Evolutionary conservation across 2,113 vertebrate genomes (phyloP).

Genomic region (Pholis gunnellus): DNA sequence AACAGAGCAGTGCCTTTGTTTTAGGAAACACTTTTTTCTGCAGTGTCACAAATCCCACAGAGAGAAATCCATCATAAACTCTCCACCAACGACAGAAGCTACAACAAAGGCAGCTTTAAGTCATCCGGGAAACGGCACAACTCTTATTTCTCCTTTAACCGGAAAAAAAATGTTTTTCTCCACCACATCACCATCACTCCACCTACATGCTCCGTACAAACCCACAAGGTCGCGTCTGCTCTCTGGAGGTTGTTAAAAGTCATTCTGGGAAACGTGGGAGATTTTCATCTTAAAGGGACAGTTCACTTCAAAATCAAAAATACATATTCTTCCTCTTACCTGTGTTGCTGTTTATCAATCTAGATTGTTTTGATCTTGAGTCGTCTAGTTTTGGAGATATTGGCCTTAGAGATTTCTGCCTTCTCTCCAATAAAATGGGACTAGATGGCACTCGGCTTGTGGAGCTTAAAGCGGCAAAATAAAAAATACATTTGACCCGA

Average conservation of each 20-base stretch:
- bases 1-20: not conserved
- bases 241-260: slow-evolving; percentile 51
- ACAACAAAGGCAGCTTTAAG: slow-evolving; percentile 1
- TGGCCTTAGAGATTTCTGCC: no score
- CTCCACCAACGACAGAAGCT: not conserved
- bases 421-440: not conserved
- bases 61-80: slow-evolving; percentile 22
- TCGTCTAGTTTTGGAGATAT: no score
- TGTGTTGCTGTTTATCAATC: not conserved
- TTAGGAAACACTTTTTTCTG: not conserved
- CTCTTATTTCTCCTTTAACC: slow-evolving; percentile 4
- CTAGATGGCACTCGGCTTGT: no score
- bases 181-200: slow-evolving; percentile 23
- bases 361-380: no score
- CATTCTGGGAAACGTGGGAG: slow-evolving; percentile 59
- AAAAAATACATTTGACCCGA: not conserved
- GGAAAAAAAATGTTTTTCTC: slow-evolving; percentile 17
- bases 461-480: not conserved
- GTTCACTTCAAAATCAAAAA: not conserved
- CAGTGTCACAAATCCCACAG: not conserved
- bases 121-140: slow-evolving; percentile 30
- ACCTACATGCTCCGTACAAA: slow-evolving; percentile 52
- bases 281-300: slow-evolving; percentile 15
- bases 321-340: not conserved
- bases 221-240: slow-evolving; percentile 34